Evolutionary conservation across 92 coral and sea anemone genomes (phyloP), one percentile per base, ranked within the genome.

Genomic region (Zoanthus sansibaricus): DNA sequence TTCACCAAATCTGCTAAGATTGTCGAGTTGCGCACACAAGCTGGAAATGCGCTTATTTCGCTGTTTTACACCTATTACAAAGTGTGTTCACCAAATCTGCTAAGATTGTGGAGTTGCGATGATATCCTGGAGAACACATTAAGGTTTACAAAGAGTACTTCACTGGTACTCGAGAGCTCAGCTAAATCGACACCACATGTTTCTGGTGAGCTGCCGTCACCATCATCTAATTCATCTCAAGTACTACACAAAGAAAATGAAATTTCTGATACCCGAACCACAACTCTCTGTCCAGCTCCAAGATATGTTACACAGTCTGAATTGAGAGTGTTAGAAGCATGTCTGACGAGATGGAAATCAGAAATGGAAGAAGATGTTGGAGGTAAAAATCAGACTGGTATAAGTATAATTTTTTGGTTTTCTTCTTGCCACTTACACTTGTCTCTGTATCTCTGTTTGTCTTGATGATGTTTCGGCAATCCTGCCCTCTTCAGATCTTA

Each of bases 281-380:
- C 91, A 33, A 58, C 77, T 12, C 83, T 93, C 82, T 86, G 83
- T 75, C 98, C 98, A 6, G 94, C 95, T 13, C 98, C 98, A 20
- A 89, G 98, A 33, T 83, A 56, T 68, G 89, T 94, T 77, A 88
- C 98, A 3, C 91, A 84, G 56, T 18, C 91, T 21, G 98, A 94
- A 69, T 70, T 88, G 59, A 90, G 84, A 3, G 87, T 89, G 13
- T 75, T 92, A 69, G 95, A 92, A 44, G 87, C 59, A 44, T 92
- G 95, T 75, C 47, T 94, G 58, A 87, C 78, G 17, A 88, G 98
- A 20, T 94, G 98, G 98, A 92, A 64, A 61, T 85, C 83, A 25
- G 98, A 94, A 74, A 83, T 94, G 72, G 95, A 92, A 47, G 88
- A 94, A 71, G 98, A 94, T 87, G 89, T 92, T 7, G 80, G 76